Evolutionary conservation across 2,888 invertebrate species (phyloP), one percentile per base, ranked within the genome.

Genomic region (Kuschelorhynchus macadamiae): DNA sequence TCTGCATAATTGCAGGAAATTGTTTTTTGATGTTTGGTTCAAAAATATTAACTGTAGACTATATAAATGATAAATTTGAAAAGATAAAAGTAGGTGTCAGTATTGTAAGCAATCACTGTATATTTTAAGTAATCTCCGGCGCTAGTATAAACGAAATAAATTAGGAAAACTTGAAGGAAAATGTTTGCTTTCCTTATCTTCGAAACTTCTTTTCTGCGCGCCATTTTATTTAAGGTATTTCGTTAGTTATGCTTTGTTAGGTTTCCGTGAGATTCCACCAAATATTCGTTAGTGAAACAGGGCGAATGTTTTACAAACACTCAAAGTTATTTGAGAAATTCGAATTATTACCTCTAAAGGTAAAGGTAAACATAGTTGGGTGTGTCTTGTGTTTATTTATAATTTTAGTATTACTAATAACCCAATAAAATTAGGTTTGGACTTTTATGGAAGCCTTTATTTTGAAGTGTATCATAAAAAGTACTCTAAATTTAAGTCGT

Each of bases 211-310:
- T n/a, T n/a, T n/a, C n/a, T n/a, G 30, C 30, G 5, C 4, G 4
- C 30, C 32, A 49, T 52, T 52, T 52, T 52, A 39, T 36, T 52
- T 18, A 17, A 52, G 52, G 52, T 20, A 52, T 52, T 36, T 52
- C 39, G 12, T 39, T 33, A 49, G 49, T 49, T 53, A 53, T 41
- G 41, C 53, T 53, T 53, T 53, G 41, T 41, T 18, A 53, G 53
- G 32, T 50, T 32, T 50, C 18, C 50, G 33, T 9, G 17, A 16
- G 33, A 21, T 14, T 12, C n/a, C 21, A 39, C 53, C 18, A 41
- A 53, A 53, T 39, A 53, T 53, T 41, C 41, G 53, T 25, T 50
- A 50, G 50, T 17, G 50, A 50, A 33, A 50, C 18, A 33, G 18
- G 50, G 50, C 50, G 50, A n/a, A n/a, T n/a, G n/a, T 18, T 20